Percentiles rank a stretch among this genome's conserved stretches.
These are phyloP conservation scores for Gallinago undulata DNA, from an alignment of 2,113 vertebrate species.

Conservation along the genomic window DNA sequence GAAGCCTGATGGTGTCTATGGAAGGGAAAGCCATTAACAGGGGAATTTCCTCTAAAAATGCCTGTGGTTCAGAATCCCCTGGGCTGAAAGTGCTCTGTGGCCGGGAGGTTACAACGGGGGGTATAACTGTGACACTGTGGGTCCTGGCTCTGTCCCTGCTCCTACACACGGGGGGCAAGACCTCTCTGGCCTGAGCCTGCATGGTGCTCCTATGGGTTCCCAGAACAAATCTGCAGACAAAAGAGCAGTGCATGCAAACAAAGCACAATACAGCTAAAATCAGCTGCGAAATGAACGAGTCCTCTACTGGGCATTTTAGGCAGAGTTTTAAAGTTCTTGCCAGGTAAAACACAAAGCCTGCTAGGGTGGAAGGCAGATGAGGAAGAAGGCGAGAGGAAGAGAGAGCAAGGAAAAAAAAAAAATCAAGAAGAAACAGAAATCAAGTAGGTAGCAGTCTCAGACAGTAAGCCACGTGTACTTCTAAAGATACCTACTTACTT, in stretches of 20 bases:
- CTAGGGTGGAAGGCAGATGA: neutral
- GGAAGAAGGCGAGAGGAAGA: neutral
- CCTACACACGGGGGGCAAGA: neutral
- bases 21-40: neutral
- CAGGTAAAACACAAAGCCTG: neutral
- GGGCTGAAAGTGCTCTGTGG: neutral
- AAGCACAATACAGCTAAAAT: neutral
- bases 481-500: slow-evolving; percentile 80
- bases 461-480: neutral
- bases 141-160: neutral
- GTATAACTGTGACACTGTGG: neutral
- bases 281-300: neutral
- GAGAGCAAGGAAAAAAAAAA: neutral
- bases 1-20: neutral
- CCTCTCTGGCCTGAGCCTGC: neutral
- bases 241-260: neutral
- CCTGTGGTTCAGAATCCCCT: neutral
- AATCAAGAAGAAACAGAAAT: neutral
- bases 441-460: neutral
- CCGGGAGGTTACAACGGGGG: neutral
- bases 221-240: neutral
- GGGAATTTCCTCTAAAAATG: neutral
- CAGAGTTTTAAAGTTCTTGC: neutral
- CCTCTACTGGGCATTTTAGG: neutral
- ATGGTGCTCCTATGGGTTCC: neutral